Conservation (phyloP, 2,888 invertebrate genomes). For the Galerucella nymphaeae region DNA sequence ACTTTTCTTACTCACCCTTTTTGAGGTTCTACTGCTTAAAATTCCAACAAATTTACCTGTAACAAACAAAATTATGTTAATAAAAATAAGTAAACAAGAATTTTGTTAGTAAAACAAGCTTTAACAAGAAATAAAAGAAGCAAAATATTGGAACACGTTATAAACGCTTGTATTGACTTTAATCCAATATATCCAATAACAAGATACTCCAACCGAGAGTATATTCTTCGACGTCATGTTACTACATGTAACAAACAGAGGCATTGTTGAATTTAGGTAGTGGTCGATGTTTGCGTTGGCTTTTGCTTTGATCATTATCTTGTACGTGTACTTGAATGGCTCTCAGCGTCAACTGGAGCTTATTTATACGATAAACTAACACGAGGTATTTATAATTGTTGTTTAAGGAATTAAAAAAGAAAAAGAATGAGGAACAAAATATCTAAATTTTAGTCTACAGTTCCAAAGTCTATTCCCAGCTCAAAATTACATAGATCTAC, state of each 20-base stretch:
- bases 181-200: not conserved
- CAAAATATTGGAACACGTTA: too few species aligned
- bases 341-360: constrained; percentile 15
- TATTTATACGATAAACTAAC: not conserved
- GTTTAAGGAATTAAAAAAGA: not conserved
- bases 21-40: not conserved
- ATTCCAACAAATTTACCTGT: constrained; percentile 13
- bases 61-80: constrained; percentile 18
- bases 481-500: too few species aligned
- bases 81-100: not conserved
- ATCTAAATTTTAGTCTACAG: too few species aligned
- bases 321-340: constrained; percentile 18
- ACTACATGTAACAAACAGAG: not conserved
- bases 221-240: not conserved
- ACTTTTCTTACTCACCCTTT: constrained; percentile 1
- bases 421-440: too few species aligned
- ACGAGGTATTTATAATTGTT: not conserved
- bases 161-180: too few species aligned
- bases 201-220: not conserved
- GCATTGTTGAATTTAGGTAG: constrained; percentile 6
- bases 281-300: constrained; percentile 4
- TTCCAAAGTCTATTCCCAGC: too few species aligned
- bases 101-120: not conserved
- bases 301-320: constrained; percentile 34
- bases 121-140: too few species aligned